phyloP scores from a whole-genome alignment of 2,113 vertebrate genomes.

The Phalacrocorax brasilianus region DNA sequence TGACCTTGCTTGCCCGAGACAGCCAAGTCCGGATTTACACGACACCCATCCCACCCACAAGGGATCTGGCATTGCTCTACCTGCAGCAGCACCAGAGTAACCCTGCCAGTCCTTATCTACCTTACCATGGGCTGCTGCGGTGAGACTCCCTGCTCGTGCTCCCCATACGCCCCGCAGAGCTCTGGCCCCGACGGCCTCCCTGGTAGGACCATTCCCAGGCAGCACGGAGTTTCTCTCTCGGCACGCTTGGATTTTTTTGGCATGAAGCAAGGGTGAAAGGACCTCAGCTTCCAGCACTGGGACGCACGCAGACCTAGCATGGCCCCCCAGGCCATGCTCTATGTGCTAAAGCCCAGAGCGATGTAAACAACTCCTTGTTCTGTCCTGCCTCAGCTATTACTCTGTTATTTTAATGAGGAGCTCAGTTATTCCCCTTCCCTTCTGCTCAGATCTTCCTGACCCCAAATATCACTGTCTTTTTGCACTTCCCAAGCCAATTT shows the following conservation, averaged over 20 bases:
- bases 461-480: background rate
- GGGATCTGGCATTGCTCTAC: background rate
- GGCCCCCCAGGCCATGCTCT: background rate
- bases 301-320: background rate
- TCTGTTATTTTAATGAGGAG: background rate
- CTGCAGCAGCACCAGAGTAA: background rate
- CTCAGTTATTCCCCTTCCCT: background rate
- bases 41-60: background rate
- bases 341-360: background rate
- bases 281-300: background rate
- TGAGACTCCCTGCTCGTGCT: background rate
- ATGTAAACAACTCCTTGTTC: background rate
- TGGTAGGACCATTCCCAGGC: background rate
- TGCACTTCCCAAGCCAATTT: background rate
- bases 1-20: background rate
- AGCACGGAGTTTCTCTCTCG: background rate
- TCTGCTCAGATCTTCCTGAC: background rate
- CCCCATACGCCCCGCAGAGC: background rate
- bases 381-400: background rate
- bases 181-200: background rate
- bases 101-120: background rate
- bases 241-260: background rate
- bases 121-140: accelerated
- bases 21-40: accelerated
- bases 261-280: background rate